These are phyloP conservation scores for Eupithecia vulgata DNA, from an alignment of 2,888 invertebrate genomes.

Conservation along the genomic window DNA sequence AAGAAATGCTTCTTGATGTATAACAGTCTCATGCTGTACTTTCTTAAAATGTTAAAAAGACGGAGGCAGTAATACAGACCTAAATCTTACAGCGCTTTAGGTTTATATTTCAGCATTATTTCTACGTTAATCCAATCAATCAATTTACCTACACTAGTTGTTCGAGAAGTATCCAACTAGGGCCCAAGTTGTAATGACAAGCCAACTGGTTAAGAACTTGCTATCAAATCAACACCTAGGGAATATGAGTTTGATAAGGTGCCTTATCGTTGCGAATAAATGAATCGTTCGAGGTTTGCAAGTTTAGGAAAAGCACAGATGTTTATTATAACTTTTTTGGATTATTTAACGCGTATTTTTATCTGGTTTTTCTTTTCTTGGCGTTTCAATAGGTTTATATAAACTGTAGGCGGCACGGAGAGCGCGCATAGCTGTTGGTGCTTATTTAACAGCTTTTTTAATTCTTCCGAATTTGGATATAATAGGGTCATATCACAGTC, in stretches of 20 bases:
- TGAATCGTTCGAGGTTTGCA: neutral
- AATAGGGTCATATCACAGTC: no score
- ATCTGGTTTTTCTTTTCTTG: neutral
- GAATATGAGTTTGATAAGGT: slow-evolving; percentile 9
- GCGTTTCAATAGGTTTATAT: no score
- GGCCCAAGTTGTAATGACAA: slow-evolving; percentile 13
- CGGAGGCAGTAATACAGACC: no score
- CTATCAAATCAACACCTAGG: slow-evolving; percentile 17
- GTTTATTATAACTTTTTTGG: neutral
- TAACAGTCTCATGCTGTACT: no score
- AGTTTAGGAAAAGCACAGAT: neutral
- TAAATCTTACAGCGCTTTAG: no score
- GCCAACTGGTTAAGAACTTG: slow-evolving; percentile 1
- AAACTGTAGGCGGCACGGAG: no score
- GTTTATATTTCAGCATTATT: no score
- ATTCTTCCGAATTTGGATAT: no score
- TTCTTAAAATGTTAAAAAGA: no score
- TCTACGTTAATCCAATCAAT: slow-evolving; percentile 11
- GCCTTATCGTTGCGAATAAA: neutral
- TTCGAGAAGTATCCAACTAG: slow-evolving; percentile 4
- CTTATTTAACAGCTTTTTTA: neutral
- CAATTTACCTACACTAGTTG: slow-evolving; percentile 12
- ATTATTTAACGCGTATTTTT: neutral
- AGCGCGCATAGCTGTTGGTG: neutral
- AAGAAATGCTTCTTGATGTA: no score